Conservation (phyloP, 2,113 vertebrate species). For the Lontra canadensis region DNA sequence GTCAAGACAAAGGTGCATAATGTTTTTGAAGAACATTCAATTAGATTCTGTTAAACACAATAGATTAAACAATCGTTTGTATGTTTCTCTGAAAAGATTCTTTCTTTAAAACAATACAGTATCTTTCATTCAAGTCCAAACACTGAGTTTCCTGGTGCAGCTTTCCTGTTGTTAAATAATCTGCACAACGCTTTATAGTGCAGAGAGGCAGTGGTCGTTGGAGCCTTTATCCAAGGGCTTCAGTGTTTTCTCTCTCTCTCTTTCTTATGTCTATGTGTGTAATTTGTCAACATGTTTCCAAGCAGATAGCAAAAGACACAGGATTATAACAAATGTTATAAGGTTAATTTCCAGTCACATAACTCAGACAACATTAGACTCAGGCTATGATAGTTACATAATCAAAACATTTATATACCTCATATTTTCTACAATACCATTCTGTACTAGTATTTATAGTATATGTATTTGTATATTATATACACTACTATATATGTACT, state of each 20-base stretch:
- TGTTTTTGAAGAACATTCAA: not conserved
- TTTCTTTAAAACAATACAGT: conserved; percentile 50
- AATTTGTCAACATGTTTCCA: not conserved
- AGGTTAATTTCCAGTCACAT: not conserved
- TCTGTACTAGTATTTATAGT: not conserved
- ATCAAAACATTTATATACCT: not conserved
- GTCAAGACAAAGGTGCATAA: not conserved
- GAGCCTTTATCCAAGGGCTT: not conserved
- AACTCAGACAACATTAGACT: not conserved
- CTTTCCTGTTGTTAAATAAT: conserved; percentile 36
- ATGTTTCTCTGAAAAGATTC: conserved; percentile 39
- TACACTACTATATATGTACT: not conserved
- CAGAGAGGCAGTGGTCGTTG: not conserved
- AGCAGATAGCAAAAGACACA: not conserved
- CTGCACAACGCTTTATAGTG: not conserved
- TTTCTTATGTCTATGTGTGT: not conserved
- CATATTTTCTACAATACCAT: not conserved
- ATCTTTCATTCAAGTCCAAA: conserved; percentile 19
- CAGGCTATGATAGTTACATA: not conserved
- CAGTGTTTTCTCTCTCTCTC: not conserved
- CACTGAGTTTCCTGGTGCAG: not conserved
- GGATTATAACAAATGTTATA: not conserved
- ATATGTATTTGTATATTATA: not conserved
- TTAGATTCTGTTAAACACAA: conserved; percentile 26
- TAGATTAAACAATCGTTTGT: not conserved